A percentile compares a stretch with the other conserved stretches of the same genome.
These are phyloP conservation scores for Kryphioiulus occultus DNA, from an alignment of 2,888 invertebrate genomes.

Conservation along the genomic window DNA sequence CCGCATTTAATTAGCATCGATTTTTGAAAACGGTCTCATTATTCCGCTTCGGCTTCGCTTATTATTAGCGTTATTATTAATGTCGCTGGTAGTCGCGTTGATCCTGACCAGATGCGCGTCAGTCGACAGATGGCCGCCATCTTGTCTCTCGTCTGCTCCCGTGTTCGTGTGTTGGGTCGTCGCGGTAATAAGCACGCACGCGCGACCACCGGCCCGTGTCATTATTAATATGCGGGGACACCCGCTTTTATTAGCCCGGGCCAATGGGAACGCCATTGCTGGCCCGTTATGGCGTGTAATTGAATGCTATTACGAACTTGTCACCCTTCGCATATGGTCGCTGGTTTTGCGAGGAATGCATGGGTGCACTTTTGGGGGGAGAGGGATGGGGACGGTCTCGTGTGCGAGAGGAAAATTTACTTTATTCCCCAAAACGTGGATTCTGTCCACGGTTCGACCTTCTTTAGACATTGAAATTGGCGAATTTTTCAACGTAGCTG, in stretches of 20 bases:
- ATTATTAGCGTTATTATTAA: not conserved
- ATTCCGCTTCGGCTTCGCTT: not conserved
- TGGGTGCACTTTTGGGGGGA: not conserved
- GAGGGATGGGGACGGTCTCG: too few species aligned
- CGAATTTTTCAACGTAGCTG: too few species aligned
- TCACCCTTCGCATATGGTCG: not conserved
- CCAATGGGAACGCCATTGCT: not conserved
- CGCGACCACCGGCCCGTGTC: not conserved
- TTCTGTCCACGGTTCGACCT: too few species aligned
- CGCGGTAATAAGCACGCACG: not conserved
- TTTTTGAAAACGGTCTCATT: not conserved
- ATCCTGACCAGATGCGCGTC: not conserved
- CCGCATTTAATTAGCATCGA: slow-evolving; percentile 14
- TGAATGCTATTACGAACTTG: slow-evolving; percentile 23
- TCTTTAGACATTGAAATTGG: too few species aligned
- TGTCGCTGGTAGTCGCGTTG: not conserved
- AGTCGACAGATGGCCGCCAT: not conserved
- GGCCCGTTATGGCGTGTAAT: slow-evolving; percentile 15
- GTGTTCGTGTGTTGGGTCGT: not conserved
- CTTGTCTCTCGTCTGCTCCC: not conserved
- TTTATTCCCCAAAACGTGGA: too few species aligned
- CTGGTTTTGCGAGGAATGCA: not conserved
- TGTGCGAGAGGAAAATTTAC: too few species aligned
- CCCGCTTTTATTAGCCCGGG: slow-evolving; percentile 15
- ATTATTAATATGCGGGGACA: slow-evolving; percentile 23